Evolutionary conservation across 2,113 vertebrate genomes (phyloP), one percentile per base, ranked within the genome.

Genomic region (Ceratotherium simum): DNA sequence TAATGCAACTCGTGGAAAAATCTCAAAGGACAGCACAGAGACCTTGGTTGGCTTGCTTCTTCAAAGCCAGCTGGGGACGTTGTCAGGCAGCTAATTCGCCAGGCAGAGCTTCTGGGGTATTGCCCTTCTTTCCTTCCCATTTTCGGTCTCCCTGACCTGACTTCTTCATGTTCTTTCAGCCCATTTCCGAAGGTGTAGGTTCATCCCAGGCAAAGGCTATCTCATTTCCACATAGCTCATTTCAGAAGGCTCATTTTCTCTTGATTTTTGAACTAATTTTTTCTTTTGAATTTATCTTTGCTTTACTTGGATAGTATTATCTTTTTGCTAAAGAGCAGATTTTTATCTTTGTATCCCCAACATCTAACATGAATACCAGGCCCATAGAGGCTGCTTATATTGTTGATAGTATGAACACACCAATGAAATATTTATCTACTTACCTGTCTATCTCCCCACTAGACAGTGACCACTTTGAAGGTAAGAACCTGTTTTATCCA

Each of bases 1-100:
- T 96, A 96, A 88, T 75, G n/a, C 65, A 62, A 89, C 56, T 90
- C 91, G 69, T 51, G 85, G 97, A 91, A 97, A 96, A 94, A 72
- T 80, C 83, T 95, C 75, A 64, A 54, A 90, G 64, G 88, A 70
- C 69, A 86, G 79, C 70, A 67, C n/a, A 69, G 16, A 81, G 51
- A 46, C 56, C 79, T 87, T 85, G 65, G 46, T 46, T 93, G 89
- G 62, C 76, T 58, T 90, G 36, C 31, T 51, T 76, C 48, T 42
- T 91, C 67, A 73, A 29, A 90, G 76, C 56, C 94, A 87, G 56
- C 51, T 67, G 69, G 64, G 20, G 51, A 39, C 29, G 6, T 78
- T 33, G 42, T 87, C 64, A 60, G 39, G 9, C 31, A 51, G 58
- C 81, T 70, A 42, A 62, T 70, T 80, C 39, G 5, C 33, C 31